These are phyloP conservation scores for Muscicapa comitata DNA, from an alignment of 2,797 vertebrate genomes.

Conservation along the genomic window DNA sequence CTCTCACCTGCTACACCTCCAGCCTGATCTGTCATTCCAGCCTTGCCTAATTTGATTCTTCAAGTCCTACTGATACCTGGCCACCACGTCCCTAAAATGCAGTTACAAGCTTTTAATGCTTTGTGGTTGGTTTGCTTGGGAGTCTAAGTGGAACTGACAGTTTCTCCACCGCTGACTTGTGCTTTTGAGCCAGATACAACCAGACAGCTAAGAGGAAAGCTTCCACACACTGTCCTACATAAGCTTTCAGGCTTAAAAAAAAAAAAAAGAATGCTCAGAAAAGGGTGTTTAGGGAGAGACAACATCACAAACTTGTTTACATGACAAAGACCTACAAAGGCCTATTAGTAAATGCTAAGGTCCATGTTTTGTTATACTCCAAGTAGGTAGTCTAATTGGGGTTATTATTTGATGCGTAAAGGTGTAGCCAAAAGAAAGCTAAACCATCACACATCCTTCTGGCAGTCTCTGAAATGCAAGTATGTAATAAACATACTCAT, in stretches of 20 bases:
- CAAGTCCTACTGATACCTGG: background rate
- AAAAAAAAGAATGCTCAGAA: background rate
- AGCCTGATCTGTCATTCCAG: background rate
- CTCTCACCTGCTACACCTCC: background rate
- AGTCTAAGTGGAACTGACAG: background rate
- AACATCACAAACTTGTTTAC: background rate
- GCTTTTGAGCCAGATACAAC: conserved; percentile 27
- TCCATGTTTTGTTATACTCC: background rate
- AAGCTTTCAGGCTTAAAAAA: background rate
- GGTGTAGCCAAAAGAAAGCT: conserved; percentile 7
- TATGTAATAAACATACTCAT: background rate
- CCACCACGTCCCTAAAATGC: background rate
- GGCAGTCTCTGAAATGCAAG: background rate
- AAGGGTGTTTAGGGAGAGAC: background rate
- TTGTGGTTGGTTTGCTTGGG: background rate
- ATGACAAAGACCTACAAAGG: background rate
- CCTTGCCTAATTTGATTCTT: background rate
- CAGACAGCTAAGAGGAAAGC: conserved; percentile 15
- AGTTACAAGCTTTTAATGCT: background rate
- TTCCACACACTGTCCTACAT: conserved; percentile 30
- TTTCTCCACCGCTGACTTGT: background rate
- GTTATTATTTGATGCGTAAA: background rate
- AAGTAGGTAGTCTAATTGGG: background rate
- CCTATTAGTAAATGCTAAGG: background rate
- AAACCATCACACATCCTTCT: background rate